A percentile compares a stretch with the other conserved stretches of the same genome.
Evolutionary conservation across 2,888 invertebrate species (phyloP).

Genomic region (Carterocephalus palaemon): DNA sequence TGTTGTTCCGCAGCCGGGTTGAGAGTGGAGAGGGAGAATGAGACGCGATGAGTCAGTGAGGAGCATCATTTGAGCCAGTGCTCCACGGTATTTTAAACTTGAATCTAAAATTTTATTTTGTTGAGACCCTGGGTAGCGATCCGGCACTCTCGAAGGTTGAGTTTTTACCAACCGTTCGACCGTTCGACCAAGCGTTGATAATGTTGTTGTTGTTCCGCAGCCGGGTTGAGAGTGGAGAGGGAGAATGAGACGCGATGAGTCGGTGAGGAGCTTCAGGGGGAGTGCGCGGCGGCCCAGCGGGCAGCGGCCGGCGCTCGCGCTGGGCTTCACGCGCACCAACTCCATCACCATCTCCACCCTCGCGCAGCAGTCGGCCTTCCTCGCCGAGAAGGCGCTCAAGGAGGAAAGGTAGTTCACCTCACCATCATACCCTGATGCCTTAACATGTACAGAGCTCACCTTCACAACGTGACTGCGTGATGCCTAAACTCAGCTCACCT

Average conservation of each 20-base stretch:
- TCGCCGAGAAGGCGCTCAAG: constrained; percentile 49
- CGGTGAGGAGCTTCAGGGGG: constrained; percentile 50
- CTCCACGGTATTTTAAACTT: too few relatives aligned
- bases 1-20: constrained; percentile 49
- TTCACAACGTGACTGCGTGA: too few relatives aligned
- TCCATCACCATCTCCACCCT: constrained; percentile 60
- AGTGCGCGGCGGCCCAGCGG: constrained; percentile 39
- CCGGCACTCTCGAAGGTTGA: too few relatives aligned
- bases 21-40: too few relatives aligned
- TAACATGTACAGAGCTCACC: too few relatives aligned
- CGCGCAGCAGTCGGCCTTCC: constrained; percentile 53
- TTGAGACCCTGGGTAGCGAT: too few relatives aligned
- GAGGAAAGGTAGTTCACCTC: constrained; percentile 50
- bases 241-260: constrained; percentile 74
- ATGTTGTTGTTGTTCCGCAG: constrained; percentile 45
- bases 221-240: constrained; percentile 56
- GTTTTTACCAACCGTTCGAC: too few relatives aligned
- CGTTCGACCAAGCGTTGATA: too few relatives aligned
- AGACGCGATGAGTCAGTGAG: constrained; percentile 32
- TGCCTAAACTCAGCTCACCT: too few relatives aligned
- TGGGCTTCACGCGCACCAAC: constrained; percentile 54
- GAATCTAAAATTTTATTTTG: too few relatives aligned
- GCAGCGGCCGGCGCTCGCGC: constrained; percentile 37
- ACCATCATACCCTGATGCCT: too few relatives aligned
- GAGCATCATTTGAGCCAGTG: too few relatives aligned